Conservation (phyloP, 2,113 vertebrate species). For the Halichoerus grypus region DNA sequence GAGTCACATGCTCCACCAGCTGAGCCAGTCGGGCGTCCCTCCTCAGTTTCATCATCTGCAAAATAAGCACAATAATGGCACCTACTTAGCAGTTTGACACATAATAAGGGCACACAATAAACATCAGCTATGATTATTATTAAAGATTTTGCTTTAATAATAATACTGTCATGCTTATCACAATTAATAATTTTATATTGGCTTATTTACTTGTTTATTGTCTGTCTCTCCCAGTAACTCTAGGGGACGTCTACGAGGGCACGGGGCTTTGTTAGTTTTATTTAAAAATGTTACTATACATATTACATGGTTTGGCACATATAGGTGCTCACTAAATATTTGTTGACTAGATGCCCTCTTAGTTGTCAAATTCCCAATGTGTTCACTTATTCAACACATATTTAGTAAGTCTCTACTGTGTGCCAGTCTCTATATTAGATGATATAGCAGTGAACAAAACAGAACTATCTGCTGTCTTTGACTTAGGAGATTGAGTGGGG, state of each 20-base stretch:
- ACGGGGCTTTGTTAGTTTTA: background rate
- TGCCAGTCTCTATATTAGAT: background rate
- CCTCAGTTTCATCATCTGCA: background rate
- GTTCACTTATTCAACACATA: background rate
- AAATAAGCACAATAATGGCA: background rate
- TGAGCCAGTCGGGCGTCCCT: background rate
- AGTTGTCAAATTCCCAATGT: background rate
- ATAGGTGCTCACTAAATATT: background rate
- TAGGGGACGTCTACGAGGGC: background rate
- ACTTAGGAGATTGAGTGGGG: background rate
- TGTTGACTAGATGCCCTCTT: background rate
- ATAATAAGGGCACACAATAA: background rate
- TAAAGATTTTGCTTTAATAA: background rate
- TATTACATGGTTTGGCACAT: background rate
- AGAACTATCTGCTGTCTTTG: background rate
- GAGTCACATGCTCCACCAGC: background rate
- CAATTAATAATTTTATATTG: background rate
- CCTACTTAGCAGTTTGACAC: background rate
- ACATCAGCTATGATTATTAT: background rate
- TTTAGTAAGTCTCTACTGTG: background rate
- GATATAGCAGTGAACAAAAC: background rate
- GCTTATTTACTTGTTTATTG: background rate
- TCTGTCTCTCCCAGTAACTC: background rate
- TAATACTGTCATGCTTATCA: background rate
- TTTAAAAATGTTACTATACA: background rate